phyloP scores from a whole-genome alignment of 2,888 invertebrate species.

The Lordiphosa andalusiaca region DNA sequence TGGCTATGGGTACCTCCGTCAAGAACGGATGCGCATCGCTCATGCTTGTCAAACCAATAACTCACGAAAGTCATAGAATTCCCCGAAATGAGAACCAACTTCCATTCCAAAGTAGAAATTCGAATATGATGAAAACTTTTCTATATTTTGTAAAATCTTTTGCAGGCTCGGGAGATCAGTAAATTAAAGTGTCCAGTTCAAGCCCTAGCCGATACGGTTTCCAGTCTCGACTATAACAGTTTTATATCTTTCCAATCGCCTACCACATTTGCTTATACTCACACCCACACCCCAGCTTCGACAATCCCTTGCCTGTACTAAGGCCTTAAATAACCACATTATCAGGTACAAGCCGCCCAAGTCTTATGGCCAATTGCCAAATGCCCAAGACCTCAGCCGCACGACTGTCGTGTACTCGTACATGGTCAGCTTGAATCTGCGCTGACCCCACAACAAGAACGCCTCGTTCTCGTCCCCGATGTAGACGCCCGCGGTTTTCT shows the following conservation, averaged over 20 bases:
- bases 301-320: constrained; percentile 44
- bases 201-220: no score
- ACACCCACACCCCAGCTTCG: constrained; percentile 2
- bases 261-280: constrained; percentile 1
- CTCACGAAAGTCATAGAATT: no score
- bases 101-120: no score
- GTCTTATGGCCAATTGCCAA: constrained; percentile 22
- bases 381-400: constrained; percentile 13
- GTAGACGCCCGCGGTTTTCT: constrained; percentile 41
- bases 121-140: no score
- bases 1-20: no score
- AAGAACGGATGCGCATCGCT: no score
- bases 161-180: no score
- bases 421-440: constrained; percentile 21
- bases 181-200: no score
- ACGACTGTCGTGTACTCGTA: constrained; percentile 37
- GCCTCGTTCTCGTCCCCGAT: constrained; percentile 44
- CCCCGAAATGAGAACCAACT: no score
- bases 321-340: constrained; percentile 65
- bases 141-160: no score
- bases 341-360: constrained; percentile 55
- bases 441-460: constrained; percentile 28
- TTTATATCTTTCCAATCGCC: constrained; percentile 12
- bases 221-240: no score
- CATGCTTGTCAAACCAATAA: no score